Base-by-base conservation (phyloP, 2,113 vertebrate genomes). In the Forbesichthys agassizii region DNA sequence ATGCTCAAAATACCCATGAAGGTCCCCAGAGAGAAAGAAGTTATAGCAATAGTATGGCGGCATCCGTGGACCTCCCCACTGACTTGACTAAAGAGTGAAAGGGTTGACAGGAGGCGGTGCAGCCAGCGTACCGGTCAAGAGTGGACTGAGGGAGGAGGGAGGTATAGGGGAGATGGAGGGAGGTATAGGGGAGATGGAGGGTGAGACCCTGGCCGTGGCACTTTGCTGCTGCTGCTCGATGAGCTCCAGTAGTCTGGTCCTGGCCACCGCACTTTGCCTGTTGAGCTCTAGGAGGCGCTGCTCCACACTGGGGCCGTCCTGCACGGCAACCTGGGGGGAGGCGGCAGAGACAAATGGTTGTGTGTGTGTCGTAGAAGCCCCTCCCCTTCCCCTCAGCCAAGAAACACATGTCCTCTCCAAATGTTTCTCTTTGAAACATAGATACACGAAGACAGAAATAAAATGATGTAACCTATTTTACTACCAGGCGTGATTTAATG, bases 241-340 rank as follows among this genome's bases (percentile, higher is more conserved):
- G 16, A 99, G 90, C 69, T 94, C 91, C 69, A 98, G 68, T 1
- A 99, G 91, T 70, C 94, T 95, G 64, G 82, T 83, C 48, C 92
- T 91, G 0, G 96, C 96, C 69, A 93, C 95, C 53, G 93, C 83
- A 52, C 95, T 97, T 82, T 96, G 95, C 33, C 90, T 92, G 85
- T 95, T 96, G 70, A 98, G 79, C 84, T 98, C 95, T 20, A 95
- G 93, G 77, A 96, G 95, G 81, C 94, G 92, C 61, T 95, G 93
- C 79, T 98, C 94, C 85, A 96, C 90, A 49, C 68, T 66, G 33
- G 68, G 13, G 11, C 36, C 6, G n/a, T 53, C 66, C 0, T 14
- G 33, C 3, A 58, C 49, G 4, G 56, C 16, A 12, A 27, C 48
- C 90, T 92, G 48, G 16, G 18, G 6, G 11, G 57, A 42, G 18